These are phyloP conservation scores for Cheiracanthium punctorium DNA, from an alignment of 2,888 invertebrate species.

Conservation along the genomic window DNA sequence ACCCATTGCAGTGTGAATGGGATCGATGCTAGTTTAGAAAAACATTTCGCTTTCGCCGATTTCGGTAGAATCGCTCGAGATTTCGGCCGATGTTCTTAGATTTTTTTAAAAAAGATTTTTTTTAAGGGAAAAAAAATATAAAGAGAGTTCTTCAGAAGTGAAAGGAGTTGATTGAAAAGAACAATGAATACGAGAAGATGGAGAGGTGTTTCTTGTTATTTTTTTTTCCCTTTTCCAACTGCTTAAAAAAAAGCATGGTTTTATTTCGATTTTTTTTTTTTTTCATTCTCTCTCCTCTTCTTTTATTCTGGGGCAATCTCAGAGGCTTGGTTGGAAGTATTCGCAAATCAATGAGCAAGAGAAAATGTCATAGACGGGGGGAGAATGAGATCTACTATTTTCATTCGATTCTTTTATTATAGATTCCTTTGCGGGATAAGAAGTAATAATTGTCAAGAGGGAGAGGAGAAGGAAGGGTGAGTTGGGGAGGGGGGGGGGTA, in stretches of 20 bases:
- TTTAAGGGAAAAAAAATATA: neutral
- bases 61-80: slow-evolving; percentile 51
- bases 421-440: neutral
- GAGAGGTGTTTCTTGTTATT: neutral
- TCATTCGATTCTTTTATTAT: neutral
- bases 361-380: slow-evolving; percentile 3
- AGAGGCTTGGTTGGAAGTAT: neutral
- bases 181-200: slow-evolving; percentile 4
- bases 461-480: no score
- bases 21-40: slow-evolving; percentile 63
- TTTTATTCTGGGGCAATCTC: neutral
- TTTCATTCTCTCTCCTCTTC: neutral
- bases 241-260: neutral
- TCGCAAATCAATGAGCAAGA: slow-evolving; percentile 12
- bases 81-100: slow-evolving; percentile 44
- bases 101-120: neutral
- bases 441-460: neutral
- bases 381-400: slow-evolving; percentile 4
- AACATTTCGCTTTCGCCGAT: slow-evolving; percentile 61
- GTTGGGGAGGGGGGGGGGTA: no score
- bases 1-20: slow-evolving; percentile 50
- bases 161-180: slow-evolving; percentile 13
- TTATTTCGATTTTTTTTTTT: neutral
- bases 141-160: neutral
- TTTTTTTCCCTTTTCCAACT: no score